These are phyloP conservation scores for Myrmecophaga tridactyla DNA, from an alignment of 2,113 vertebrate genomes.

Conservation along the genomic window DNA sequence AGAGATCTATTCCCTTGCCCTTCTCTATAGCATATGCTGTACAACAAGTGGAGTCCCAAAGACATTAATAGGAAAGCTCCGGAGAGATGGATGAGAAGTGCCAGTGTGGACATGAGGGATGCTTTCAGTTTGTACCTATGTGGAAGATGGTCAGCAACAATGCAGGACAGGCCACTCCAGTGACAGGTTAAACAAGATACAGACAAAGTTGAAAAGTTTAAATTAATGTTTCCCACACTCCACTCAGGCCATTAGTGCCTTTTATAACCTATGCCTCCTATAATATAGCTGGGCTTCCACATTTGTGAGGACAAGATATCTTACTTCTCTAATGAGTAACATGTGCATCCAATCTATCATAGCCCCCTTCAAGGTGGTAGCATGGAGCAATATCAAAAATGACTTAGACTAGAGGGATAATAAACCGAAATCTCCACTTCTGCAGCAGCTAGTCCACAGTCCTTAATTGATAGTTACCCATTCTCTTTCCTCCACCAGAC, in stretches of 20 bases:
- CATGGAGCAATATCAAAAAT: not conserved
- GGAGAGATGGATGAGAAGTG: fast-evolving
- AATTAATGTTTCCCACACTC: not conserved
- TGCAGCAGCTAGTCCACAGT: not conserved
- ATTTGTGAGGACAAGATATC: not conserved
- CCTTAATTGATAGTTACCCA: not conserved
- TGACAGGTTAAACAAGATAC: not conserved
- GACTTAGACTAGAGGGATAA: not conserved
- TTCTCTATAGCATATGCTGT: not conserved
- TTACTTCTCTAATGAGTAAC: not conserved
- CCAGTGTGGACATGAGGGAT: not conserved
- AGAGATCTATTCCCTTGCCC: too few species aligned
- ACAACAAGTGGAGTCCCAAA: not conserved
- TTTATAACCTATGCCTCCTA: too few species aligned
- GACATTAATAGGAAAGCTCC: not conserved
- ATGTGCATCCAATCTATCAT: not conserved
- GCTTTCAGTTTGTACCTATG: fast-evolving
- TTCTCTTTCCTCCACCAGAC: not conserved
- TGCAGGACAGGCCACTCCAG: too few species aligned
- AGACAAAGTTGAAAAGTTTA: not conserved
- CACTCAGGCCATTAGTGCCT: not conserved
- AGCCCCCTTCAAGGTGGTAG: not conserved
- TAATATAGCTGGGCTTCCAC: not conserved
- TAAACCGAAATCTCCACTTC: not conserved
- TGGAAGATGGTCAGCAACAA: fast-evolving